phyloP scores from a whole-genome alignment of 2,113 vertebrate species.

The Turnix velox region DNA sequence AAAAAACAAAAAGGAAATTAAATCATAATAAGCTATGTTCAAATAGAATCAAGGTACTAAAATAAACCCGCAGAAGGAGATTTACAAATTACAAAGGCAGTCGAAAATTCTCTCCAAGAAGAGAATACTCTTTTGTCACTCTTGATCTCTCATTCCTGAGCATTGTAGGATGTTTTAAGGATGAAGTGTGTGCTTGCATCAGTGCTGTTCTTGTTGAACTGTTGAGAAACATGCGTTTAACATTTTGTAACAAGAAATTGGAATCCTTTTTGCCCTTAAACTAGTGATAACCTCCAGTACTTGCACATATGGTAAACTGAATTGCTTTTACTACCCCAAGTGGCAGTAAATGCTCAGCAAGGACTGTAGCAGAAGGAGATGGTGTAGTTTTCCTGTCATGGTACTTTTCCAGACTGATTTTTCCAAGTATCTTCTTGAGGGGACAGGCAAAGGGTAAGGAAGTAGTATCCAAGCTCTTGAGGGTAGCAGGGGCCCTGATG shows the following conservation, averaged over 20 bases:
- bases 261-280: neutral
- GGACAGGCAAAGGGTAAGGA: neutral
- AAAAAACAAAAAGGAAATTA: conserved; percentile 61
- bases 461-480: accelerated
- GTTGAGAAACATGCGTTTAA: neutral
- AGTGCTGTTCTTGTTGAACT: neutral
- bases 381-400: neutral
- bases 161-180: neutral
- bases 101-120: conserved; percentile 7
- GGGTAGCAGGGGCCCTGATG: accelerated
- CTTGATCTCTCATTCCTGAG: neutral
- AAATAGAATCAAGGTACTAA: conserved; percentile 49
- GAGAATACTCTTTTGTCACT: neutral
- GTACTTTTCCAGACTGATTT: neutral
- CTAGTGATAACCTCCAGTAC: neutral
- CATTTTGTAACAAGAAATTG: neutral
- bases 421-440: neutral
- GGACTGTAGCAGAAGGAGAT: neutral
- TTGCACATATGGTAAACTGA: neutral
- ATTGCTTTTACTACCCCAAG: neutral
- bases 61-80: conserved; percentile 45
- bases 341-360: neutral
- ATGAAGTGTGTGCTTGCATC: neutral
- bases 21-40: conserved; percentile 47
- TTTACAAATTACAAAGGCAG: conserved; percentile 36